These are phyloP conservation scores for Myanophis thanlyinensis DNA, from an alignment of 2,113 vertebrate species.

Conservation along the genomic window DNA sequence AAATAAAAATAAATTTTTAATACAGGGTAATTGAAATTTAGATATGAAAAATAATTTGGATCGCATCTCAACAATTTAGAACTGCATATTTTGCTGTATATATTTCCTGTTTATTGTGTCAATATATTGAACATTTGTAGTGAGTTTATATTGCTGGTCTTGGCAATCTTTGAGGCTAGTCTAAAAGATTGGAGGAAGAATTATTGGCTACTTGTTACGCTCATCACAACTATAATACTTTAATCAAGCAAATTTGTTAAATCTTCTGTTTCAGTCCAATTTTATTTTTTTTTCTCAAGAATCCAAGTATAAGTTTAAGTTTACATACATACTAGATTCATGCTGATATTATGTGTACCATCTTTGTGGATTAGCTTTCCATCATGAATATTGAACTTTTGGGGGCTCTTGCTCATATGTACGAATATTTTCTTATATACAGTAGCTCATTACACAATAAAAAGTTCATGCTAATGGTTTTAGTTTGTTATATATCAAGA, in stretches of 20 bases:
- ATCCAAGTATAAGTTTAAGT: neutral
- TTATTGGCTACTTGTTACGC: neutral
- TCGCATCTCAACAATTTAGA: neutral
- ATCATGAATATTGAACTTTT: too few relatives aligned
- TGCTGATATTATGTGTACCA: too few relatives aligned
- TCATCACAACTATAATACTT: neutral
- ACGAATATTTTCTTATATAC: too few relatives aligned
- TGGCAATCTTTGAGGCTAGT: neutral
- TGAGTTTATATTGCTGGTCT: neutral
- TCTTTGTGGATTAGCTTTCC: neutral
- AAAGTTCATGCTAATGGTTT: too few relatives aligned
- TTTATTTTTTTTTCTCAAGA: neutral
- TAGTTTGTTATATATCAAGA: too few relatives aligned
- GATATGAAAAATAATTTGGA: neutral
- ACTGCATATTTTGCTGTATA: neutral
- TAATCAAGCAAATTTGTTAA: neutral
- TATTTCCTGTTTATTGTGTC: neutral
- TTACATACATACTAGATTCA: neutral
- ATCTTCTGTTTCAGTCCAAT: neutral
- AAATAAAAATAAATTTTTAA: too few relatives aligned
- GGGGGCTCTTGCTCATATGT: too few relatives aligned
- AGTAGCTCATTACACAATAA: too few relatives aligned
- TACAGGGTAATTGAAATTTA: neutral
- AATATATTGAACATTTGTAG: neutral
- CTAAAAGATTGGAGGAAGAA: neutral